Base-by-base conservation (phyloP, 2,113 vertebrate genomes). In the Furnarius figulus region DNA sequence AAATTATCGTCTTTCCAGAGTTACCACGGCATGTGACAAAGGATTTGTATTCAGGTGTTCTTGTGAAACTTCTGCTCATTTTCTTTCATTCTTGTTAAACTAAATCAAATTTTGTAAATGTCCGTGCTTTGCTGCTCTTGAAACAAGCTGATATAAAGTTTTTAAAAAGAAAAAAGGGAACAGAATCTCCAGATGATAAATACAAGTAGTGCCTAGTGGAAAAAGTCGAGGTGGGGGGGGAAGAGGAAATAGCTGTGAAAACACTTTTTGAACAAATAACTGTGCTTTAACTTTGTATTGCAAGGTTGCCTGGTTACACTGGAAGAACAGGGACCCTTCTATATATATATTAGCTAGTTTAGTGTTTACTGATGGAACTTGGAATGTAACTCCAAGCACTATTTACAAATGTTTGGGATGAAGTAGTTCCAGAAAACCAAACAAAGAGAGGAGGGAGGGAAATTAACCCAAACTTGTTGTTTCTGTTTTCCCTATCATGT, bases 321-420 rank as follows among this genome's bases (percentile, higher is more conserved):
- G 95, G 46, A 70, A 95, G 91, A 88, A 39, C 62, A 46, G 85
- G 71, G 55, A 88, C 80, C 71, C 79, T 73, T 88, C 87, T 83
- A 78, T 93, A 86, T 95, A 85, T 95, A 86, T 95, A 83, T 75
- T 95, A 55, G 75, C 65, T 75, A 59, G 91, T 83, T 90, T 65
- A 40, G 35, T 95, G 90, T 95, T 95, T 94, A 95, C 91, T 79
- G 79, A 62, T 77, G 74, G 66, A 79, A 89, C 59, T 73, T 59
- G 93, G 94, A 94, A 86, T 95, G 86, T 87, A 87, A 85, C 85
- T 95, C 61, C 87, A 93, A 92, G 87, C 91, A 75, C 95, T 95
- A 92, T 95, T 95, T 95, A 92, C 95, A 90, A 93, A 95, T 86
- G 91, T 92, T 96, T 97, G 95, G 93, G 92, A 93, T 90, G 62